A percentile compares a stretch with the other conserved stretches of the same genome.
Evolutionary conservation across 1,140 invertebrate genomes (phyloP).

Genomic region (Hypsibius dujardini): DNA sequence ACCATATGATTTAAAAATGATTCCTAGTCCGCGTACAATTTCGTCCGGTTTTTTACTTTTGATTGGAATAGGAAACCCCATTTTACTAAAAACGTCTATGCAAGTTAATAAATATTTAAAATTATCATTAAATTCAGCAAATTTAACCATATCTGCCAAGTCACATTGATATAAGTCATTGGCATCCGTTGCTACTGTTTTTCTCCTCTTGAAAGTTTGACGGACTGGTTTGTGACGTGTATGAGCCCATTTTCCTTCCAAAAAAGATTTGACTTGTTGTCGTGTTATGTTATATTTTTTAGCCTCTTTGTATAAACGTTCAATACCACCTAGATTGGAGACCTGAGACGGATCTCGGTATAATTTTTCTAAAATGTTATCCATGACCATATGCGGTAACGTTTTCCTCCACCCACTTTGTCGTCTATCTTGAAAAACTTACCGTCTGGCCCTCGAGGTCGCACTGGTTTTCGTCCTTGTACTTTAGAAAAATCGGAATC

Average conservation of each 20-base stretch:
- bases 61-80: slow-evolving; percentile 24
- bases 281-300: background rate
- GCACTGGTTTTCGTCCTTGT: no score
- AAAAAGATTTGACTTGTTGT: background rate
- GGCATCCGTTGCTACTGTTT: slow-evolving; percentile 15
- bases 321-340: background rate
- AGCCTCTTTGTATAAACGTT: slow-evolving; percentile 1
- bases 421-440: no score
- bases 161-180: slow-evolving; percentile 26
- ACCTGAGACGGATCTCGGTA: background rate
- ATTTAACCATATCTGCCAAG: slow-evolving; percentile 23
- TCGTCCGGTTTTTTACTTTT: slow-evolving; percentile 22
- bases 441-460: no score
- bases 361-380: background rate
- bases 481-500: no score
- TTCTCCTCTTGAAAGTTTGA: background rate
- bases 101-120: slow-evolving; percentile 24
- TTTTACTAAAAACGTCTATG: slow-evolving; percentile 27
- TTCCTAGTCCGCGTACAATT: slow-evolving; percentile 22
- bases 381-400: no score
- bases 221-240: background rate
- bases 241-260: background rate
- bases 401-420: no score
- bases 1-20: slow-evolving; percentile 22
- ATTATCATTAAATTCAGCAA: slow-evolving; percentile 23